Percentiles rank a stretch among this genome's conserved stretches.
These are phyloP conservation scores for Rhinogobius similis DNA, from an alignment of 2,113 vertebrate genomes.

Conservation along the genomic window DNA sequence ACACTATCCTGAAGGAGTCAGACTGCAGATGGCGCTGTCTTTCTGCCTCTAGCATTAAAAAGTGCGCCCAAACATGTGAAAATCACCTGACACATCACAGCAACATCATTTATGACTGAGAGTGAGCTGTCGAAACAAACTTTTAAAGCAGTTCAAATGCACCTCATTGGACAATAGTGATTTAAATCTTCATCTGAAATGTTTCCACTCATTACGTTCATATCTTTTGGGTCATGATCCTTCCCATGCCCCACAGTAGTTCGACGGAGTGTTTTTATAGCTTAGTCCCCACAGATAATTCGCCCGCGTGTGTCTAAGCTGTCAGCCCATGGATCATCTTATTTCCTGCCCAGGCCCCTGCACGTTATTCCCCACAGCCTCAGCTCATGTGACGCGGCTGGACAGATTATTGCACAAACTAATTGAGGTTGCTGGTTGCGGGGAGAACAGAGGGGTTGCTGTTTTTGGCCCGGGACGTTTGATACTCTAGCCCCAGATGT, in stretches of 20 bases:
- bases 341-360: conserved; percentile 70
- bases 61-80: no score
- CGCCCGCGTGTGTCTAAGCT: conserved; percentile 63
- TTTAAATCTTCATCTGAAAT: conserved; percentile 8
- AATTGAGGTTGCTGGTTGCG: conserved; percentile 57
- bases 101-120: no score
- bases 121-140: no score
- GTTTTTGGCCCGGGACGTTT: conserved; percentile 57
- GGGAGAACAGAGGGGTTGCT: conserved; percentile 70
- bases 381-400: conserved; percentile 55
- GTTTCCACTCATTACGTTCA: conserved; percentile 30
- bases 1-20: no score
- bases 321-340: conserved; percentile 72
- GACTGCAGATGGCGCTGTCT: no score
- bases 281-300: conserved; percentile 69
- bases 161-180: no score
- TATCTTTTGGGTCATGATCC: conserved; percentile 8
- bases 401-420: conserved; percentile 56
- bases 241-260: conserved; percentile 14
- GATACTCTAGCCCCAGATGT: conserved; percentile 62
- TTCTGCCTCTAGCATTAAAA: no score
- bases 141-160: no score
- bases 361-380: conserved; percentile 69
- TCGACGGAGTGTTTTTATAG: conserved; percentile 45
- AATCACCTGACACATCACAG: no score